These are phyloP conservation scores for Megaustenia siamemsis DNA, from an alignment of 2,888 invertebrate species.

Conservation along the genomic window DNA sequence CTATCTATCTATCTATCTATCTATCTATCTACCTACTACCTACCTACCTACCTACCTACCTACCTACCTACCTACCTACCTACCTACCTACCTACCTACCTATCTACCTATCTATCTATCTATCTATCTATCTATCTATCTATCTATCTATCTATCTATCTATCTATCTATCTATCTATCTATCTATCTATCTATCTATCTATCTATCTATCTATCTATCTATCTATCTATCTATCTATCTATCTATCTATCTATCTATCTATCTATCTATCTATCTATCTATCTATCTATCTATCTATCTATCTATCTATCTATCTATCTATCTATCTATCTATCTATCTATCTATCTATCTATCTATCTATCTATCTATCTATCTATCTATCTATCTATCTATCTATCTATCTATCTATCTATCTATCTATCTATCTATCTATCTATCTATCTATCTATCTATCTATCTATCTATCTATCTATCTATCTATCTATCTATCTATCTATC, in stretches of 20 bases:
- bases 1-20: slow-evolving; percentile 33
- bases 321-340: slow-evolving; percentile 31
- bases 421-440: slow-evolving; percentile 3
- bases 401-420: slow-evolving; percentile 13
- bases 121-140: neutral
- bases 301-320: neutral
- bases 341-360: slow-evolving; percentile 31
- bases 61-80: neutral
- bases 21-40: slow-evolving; percentile 31
- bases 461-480: neutral
- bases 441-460: neutral
- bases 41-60: too few species aligned
- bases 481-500: too few species aligned
- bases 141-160: neutral
- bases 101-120: slow-evolving; percentile 3
- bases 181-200: slow-evolving; percentile 33
- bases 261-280: slow-evolving; percentile 3
- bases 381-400: slow-evolving; percentile 15
- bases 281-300: neutral
- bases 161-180: slow-evolving; percentile 25
- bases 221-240: slow-evolving; percentile 15
- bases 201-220: slow-evolving; percentile 26
- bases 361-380: slow-evolving; percentile 24
- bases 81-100: neutral
- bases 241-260: slow-evolving; percentile 15